Percentiles rank a stretch among this genome's conserved stretches.
Conservation (phyloP, 30 jellyfish, hydroid and myxozoan genomes). For the Aurelia sp. region DNA sequence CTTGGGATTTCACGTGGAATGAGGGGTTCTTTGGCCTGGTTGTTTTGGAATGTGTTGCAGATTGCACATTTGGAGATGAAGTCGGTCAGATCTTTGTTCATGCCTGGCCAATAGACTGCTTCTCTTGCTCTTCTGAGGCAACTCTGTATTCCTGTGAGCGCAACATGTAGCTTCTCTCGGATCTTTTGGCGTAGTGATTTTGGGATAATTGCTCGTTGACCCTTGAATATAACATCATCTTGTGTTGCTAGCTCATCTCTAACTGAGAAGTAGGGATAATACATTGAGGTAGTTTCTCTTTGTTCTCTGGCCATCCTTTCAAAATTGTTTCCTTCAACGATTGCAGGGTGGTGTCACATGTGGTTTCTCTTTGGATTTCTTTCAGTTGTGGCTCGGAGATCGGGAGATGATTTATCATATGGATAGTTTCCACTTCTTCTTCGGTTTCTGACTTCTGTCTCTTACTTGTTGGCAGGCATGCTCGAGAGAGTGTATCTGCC, state of each 20-base stretch:
- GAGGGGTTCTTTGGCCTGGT: too few relatives aligned
- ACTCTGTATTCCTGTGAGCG: neutral
- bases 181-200: constrained; percentile 33
- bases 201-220: constrained; percentile 38
- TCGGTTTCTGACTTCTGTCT: neutral
- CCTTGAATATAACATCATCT: constrained; percentile 13
- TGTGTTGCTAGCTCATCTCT: neutral
- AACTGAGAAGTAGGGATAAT: constrained; percentile 42
- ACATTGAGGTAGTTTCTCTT: neutral
- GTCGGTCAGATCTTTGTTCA: too few relatives aligned
- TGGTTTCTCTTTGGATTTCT: neutral
- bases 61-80: too few relatives aligned
- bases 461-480: neutral
- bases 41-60: too few relatives aligned
- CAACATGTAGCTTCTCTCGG: constrained; percentile 63
- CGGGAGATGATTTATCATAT: neutral
- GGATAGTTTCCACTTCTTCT: neutral
- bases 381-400: neutral
- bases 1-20: too few relatives aligned
- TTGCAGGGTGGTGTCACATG: neutral
- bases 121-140: neutral
- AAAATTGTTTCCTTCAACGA: neutral
- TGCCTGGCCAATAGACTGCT: too few relatives aligned
- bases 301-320: neutral
- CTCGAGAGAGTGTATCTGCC: too few relatives aligned